Evolutionary conservation across 2,113 vertebrate species (phyloP), one percentile per base, ranked within the genome.

Genomic region (Hippocampus guttulatus): DNA sequence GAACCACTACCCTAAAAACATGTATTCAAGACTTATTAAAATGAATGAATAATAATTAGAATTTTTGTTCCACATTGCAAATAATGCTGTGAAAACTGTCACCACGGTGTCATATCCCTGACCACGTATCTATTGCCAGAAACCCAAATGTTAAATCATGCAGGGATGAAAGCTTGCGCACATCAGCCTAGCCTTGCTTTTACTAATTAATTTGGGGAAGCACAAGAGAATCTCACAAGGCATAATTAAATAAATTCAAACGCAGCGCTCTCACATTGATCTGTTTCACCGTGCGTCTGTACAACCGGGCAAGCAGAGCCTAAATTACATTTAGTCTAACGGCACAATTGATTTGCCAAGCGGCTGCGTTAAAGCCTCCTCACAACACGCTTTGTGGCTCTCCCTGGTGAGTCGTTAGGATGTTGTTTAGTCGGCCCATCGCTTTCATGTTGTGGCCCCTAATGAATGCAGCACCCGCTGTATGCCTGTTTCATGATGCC

Each of bases 301-400:
- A 62, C 62, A 54, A 69, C 69, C 60, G 8, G 20, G 40, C 68
- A 70, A 43, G 51, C 58, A 12, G 64, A 51, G 15, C 15, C 45
- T 64, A 73, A 70, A 77, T 70, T 15, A 4, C 40, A 33, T 78
- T 70, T 41, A 55, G n/a, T 70, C n/a, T 11, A 41, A 71, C 49
- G 10, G 58, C 0, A 5, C 33, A 11, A 65, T 61, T 33, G 64
- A 74, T 73, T 58, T 25, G 33, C 49, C 65, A 69, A 45, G 41
- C 63, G 8, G 63, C 60, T 23, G 60, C 38, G 61, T 64, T 21
- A 41, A 64, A 64, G 21, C 41, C 25, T 67, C 63, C 25, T 63
- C 27, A 0, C 64, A 38, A 8, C 51, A 51, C 18, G 49, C 23
- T 8, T 43, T 68, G 74, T 25, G 71, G 45, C 66, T 70, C 72